A percentile compares a stretch with the other conserved stretches of the same genome.
Conservation (phyloP, 2,113 vertebrate species). For the Chrysemys picta region DNA sequence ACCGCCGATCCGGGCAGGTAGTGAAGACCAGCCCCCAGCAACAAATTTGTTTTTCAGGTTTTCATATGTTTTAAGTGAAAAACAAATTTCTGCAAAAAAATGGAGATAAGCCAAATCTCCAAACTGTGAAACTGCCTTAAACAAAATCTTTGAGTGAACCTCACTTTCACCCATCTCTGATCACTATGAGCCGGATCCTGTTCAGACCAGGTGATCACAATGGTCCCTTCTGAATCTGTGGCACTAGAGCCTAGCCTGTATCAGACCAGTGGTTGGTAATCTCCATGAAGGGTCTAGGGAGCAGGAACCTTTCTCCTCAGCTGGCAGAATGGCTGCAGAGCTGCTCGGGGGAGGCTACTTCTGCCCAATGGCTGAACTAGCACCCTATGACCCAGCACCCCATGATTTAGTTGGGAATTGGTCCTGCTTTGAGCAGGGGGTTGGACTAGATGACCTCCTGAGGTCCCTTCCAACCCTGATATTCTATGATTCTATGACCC, state of each 20-base stretch:
- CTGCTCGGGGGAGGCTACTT: not conserved
- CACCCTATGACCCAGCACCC: not conserved
- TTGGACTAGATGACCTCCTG: no score
- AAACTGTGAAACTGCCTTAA: not conserved
- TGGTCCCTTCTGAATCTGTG: not conserved
- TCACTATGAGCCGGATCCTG: not conserved
- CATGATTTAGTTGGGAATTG: no score
- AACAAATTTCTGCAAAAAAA: not conserved
- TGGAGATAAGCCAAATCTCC: no score
- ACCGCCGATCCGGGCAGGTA: no score
- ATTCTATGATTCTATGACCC: not conserved
- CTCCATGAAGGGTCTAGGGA: not conserved
- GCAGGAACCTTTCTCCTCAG: not conserved
- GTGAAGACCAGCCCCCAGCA: not conserved
- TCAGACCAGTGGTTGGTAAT: not conserved
- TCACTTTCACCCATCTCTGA: not conserved
- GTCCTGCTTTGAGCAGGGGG: no score
- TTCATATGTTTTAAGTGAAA: not conserved
- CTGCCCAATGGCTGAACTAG: not conserved
- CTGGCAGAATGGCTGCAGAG: not conserved
- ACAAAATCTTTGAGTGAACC: not conserved
- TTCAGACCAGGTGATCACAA: not conserved
- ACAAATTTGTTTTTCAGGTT: not conserved
- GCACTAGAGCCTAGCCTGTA: not conserved
- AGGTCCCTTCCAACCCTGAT: no score